A percentile compares a stretch with the other conserved stretches of the same genome.
phyloP scores from a whole-genome alignment of 1,140 invertebrate species.

The Platorchestia sp. region DNA sequence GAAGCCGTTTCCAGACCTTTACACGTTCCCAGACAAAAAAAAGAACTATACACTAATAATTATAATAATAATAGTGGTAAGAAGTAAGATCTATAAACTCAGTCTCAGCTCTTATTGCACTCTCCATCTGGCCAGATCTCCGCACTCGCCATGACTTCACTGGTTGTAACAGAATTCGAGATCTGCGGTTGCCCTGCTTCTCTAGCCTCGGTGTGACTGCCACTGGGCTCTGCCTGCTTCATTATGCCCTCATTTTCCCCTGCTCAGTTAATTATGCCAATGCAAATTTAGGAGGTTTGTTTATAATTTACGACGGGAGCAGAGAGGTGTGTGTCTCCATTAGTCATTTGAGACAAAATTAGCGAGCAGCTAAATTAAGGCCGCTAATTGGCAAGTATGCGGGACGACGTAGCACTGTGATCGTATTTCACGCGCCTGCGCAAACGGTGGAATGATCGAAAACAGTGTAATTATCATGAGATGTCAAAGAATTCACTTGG shows the following conservation, averaged over 20 bases:
- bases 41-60: too few relatives aligned
- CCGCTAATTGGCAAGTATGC: neutral
- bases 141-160: too few relatives aligned
- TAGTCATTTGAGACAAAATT: conserved; percentile 7
- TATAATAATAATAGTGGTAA: too few relatives aligned
- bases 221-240: neutral
- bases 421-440: neutral
- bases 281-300: neutral
- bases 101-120: too few relatives aligned
- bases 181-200: too few relatives aligned
- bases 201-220: neutral
- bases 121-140: too few relatives aligned
- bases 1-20: too few relatives aligned
- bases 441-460: neutral
- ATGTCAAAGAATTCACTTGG: neutral
- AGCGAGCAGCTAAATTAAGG: neutral
- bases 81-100: too few relatives aligned
- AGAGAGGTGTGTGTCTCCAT: conserved; percentile 6
- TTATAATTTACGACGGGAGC: neutral
- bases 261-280: neutral
- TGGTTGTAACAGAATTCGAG: too few relatives aligned
- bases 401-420: neutral
- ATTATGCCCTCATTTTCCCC: neutral
- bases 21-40: too few relatives aligned
- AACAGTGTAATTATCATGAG: neutral